Evolutionary conservation across 1,140 invertebrate genomes (phyloP).

Genomic region (Eueides isabella): DNA sequence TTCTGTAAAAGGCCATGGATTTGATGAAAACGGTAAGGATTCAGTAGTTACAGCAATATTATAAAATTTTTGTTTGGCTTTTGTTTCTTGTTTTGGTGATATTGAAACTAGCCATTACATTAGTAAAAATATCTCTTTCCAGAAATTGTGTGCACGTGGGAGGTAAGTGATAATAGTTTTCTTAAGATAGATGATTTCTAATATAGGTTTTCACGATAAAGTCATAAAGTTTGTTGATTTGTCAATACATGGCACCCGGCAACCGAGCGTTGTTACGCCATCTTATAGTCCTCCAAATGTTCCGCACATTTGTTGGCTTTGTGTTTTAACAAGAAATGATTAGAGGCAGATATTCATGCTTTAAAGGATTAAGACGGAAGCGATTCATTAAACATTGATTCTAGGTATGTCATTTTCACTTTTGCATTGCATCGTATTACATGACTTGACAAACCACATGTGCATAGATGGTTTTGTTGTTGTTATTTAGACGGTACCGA

Average conservation of each 20-base stretch:
- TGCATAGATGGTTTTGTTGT: conserved; percentile 73
- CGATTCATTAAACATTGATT: conserved; percentile 60
- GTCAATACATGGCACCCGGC: conserved; percentile 81
- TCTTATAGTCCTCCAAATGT: conserved; percentile 80
- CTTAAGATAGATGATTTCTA: conserved; percentile 61
- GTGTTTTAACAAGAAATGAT: conserved; percentile 58
- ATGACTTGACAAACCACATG: conserved; percentile 76
- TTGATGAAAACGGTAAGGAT: conserved; percentile 82
- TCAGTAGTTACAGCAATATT: conserved; percentile 60
- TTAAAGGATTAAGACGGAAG: conserved; percentile 61
- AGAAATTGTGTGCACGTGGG: conserved; percentile 80
- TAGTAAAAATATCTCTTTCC: conserved; percentile 83
- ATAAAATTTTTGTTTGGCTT: conserved; percentile 79
- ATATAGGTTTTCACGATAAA: conserved; percentile 58
- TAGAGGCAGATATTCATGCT: conserved; percentile 66
- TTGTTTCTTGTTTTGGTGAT: conserved; percentile 83
- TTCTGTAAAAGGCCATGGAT: conserved; percentile 81
- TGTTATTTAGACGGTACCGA: conserved; percentile 64
- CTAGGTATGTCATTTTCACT: conserved; percentile 76
- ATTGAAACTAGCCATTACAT: conserved; percentile 83
- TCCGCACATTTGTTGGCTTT: conserved; percentile 77
- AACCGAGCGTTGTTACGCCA: conserved; percentile 82
- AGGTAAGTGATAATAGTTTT: conserved; percentile 79
- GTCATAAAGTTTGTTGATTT: conserved; percentile 72
- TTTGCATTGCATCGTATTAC: conserved; percentile 70